These are phyloP conservation scores for Cloeon dipterum DNA, from an alignment of 2,888 invertebrate species.

Conservation along the genomic window DNA sequence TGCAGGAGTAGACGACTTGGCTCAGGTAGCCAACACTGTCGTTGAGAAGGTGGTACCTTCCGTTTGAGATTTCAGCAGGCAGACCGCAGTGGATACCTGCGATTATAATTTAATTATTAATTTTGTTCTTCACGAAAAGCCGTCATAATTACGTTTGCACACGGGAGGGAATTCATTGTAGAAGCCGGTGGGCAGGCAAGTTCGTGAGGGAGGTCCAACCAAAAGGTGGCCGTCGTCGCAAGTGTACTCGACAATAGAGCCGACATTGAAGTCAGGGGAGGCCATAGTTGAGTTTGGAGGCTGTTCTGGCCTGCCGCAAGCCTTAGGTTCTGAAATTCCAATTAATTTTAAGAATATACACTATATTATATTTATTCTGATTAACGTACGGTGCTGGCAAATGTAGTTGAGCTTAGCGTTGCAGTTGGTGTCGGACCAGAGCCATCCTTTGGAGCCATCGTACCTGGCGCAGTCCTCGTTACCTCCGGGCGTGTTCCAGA, in stretches of 20 bases:
- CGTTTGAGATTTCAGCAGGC: constrained; percentile 67
- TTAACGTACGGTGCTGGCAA: constrained; percentile 84
- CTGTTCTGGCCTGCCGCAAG: constrained; percentile 79
- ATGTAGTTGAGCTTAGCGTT: constrained; percentile 65
- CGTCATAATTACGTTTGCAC: constrained; percentile 52
- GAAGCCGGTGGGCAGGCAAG: constrained; percentile 76
- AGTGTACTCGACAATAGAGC: constrained; percentile 57
- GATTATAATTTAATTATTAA: constrained; percentile 8
- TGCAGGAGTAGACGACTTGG: constrained; percentile 62
- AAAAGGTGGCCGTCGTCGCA: constrained; percentile 71
- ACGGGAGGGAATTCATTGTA: constrained; percentile 85
- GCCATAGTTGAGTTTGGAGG: constrained; percentile 73
- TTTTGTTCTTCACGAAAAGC: neutral
- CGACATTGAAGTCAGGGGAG: constrained; percentile 51
- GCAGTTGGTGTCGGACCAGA: constrained; percentile 86
- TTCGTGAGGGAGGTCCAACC: constrained; percentile 61
- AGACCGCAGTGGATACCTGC: constrained; percentile 72
- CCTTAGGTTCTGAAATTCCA: constrained; percentile 45
- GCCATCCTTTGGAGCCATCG: constrained; percentile 83
- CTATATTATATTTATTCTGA: constrained; percentile 14
- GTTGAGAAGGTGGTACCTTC: constrained; percentile 57
- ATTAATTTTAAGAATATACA: neutral
- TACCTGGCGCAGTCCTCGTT: constrained; percentile 70
- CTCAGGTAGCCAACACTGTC: constrained; percentile 72
- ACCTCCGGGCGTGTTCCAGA: constrained; percentile 74